Base-by-base conservation (phyloP, 2,113 vertebrate species). In the Pholis gunnellus region DNA sequence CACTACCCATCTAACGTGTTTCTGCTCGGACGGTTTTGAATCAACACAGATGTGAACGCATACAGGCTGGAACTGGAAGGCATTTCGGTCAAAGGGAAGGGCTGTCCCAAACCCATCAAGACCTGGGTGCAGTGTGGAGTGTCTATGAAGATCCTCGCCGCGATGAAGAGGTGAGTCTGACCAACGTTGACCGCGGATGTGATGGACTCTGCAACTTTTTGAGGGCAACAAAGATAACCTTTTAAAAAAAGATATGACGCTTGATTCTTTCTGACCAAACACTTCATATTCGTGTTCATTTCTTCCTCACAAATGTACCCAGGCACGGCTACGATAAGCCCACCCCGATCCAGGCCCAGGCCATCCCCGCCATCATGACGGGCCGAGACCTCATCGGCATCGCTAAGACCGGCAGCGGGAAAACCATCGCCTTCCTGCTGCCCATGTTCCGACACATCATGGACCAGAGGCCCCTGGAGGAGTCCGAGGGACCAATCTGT, bases 361-460 rank as follows among this genome's bases (percentile, higher is more conserved):
- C 98, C 4, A 99, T 99, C 80, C 98, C 98, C 20, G 97, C 98
- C 52, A 95, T 99, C 88, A 99, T 99, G 98, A 97, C 96, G 0
- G 98, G 98, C 31, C 92, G 98, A 34, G 98, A 99, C 90, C 93
- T 99, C 87, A 99, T 99, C 46, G 98, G 98, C 71, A 99, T 99
- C 56, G 98, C 98, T 20, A 99, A 99, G 92, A 99, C 98, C 0
- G 98, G 98, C 94, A 99, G 98, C 1, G 98, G 98, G 14, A 99
- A 99, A 89, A 99, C 98, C 1, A 99, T 99, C 64, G 98, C 98
- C 9, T 99, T 99, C 93, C 96, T 99, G 2, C 91, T 99, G 83
- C 98, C 98, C 64, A 99, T 99, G 98, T 99, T 98, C 93, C 96
- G 98, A 77, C 98, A 99, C 94, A 99, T 99, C 72, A 97, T 99